Base-by-base conservation (phyloP, 2,888 invertebrate species). In the Lochmaea crataegi region DNA sequence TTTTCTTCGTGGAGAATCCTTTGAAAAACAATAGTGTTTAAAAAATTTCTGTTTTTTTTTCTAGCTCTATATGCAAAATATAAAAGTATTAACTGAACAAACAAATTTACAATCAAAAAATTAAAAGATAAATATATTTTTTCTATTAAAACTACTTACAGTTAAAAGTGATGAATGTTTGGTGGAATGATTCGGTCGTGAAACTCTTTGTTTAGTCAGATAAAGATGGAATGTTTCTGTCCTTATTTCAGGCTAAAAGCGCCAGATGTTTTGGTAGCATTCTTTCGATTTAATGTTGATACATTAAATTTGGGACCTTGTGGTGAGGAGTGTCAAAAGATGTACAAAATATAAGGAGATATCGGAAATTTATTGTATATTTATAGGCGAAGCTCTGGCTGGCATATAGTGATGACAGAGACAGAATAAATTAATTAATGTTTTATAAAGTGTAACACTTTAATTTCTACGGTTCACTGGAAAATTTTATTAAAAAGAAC, bases 251-350 rank as follows among this genome's bases (percentile, higher is more conserved):
- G 38, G 32, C 38, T 60, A 60, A 38, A 60, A 38, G 60, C 38
- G 60, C 32, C 60, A 60, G 60, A 60, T 60, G 60, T 60, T 32
- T 60, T 60, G 60, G 60, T 60, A 60, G 38, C 60, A 60, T 41
- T 60, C 38, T 60, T 60, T 32, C 32, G 32, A 10, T 2, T 57
- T 26, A 12, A 57, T 14, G 32, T 58, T 58, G 5, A 14, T 56
- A 57, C 32, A n/a, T 60, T 60, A 32, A 32, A 32, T 32, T 57
- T 60, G n/a, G 60, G 16, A 38, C n/a, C 60, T 60, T 60, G 60
- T 60, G 41, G 38, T 60, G 32, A n/a, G 16, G 38, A 60, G 60
- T 60, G 60, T 60, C 32, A 60, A 60, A 60, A 60, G 60, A 60
- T 38, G 60, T 38, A 60, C 60, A 60, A 32, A 60, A 60, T 60